Evolutionary conservation across 37 sponge, comb jelly and placozoan species (phyloP).

Genomic region (Ianthella basta): DNA sequence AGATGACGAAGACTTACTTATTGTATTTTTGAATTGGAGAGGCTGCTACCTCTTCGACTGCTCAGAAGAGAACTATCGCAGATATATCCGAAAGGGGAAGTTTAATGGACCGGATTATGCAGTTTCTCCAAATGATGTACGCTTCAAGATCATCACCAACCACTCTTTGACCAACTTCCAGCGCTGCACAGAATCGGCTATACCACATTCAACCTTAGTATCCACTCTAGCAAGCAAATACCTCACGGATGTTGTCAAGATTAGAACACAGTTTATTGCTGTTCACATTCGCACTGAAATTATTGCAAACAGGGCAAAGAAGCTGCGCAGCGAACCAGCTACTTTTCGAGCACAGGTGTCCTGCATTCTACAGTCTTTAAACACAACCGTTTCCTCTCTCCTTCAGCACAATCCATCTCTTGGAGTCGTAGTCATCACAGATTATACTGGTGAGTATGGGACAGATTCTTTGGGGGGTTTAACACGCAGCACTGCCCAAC

Average conservation of each 20-base stretch:
- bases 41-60: conserved; percentile 21
- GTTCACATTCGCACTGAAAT: conserved; percentile 52
- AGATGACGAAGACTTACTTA: not conserved
- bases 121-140: not conserved
- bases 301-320: conserved; percentile 24
- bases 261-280: conserved; percentile 3
- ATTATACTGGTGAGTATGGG: no score
- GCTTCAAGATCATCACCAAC: not conserved
- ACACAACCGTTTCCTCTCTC: no score
- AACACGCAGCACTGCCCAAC: no score
- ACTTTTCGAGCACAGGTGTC: no score
- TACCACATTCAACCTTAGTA: not conserved
- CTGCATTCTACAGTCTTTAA: no score
- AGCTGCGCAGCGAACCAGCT: not conserved
- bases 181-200: not conserved
- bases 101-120: no score
- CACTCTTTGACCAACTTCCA: not conserved
- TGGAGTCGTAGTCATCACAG: no score
- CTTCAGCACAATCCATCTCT: no score
- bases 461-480: no score
- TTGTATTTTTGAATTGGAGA: conserved; percentile 10
- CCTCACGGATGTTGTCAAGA: not conserved
- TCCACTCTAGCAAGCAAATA: not conserved
- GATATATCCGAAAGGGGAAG: not conserved
- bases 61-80: not conserved